Conservation (phyloP, 2,888 invertebrate genomes). For the Protonemura montana region DNA sequence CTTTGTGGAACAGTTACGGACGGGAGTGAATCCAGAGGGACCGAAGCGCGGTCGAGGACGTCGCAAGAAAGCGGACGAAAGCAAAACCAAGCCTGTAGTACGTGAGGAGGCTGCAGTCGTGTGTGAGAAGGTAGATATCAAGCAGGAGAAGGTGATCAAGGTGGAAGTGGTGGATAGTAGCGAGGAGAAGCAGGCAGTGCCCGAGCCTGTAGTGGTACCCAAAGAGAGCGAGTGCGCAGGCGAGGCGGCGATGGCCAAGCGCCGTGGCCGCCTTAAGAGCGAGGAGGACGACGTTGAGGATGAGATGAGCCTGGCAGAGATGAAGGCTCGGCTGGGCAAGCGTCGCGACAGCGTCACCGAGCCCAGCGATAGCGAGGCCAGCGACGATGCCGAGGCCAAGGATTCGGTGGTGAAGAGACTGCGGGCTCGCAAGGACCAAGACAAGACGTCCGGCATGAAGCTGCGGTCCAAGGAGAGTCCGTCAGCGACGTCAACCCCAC, state of each 20-base stretch:
- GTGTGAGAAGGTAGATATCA: constrained; percentile 51
- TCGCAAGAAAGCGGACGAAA: constrained; percentile 49
- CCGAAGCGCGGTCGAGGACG: constrained; percentile 51
- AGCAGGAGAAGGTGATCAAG: constrained; percentile 55
- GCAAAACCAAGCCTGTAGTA: constrained; percentile 51
- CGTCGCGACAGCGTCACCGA: constrained; percentile 40
- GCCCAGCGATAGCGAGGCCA: constrained; percentile 58
- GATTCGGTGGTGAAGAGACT: constrained; percentile 57
- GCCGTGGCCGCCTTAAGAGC: constrained; percentile 44
- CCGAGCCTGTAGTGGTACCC: too few species aligned
- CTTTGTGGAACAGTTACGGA: constrained; percentile 78
- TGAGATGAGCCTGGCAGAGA: constrained; percentile 57
- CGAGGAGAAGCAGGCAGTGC: constrained; percentile 43
- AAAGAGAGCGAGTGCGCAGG: constrained; percentile 55
- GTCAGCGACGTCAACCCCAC: constrained; percentile 51
- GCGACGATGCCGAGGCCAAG: constrained; percentile 50
- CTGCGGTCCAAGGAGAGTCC: constrained; percentile 55
- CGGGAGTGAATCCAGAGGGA: constrained; percentile 56
- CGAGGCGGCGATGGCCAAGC: constrained; percentile 46
- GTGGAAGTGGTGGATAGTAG: constrained; percentile 52
- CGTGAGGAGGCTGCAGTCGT: constrained; percentile 44
- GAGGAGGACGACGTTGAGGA: constrained; percentile 53
- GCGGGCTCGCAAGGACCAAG: constrained; percentile 56
- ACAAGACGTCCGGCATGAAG: constrained; percentile 54
- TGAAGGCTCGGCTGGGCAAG: constrained; percentile 55